phyloP scores from a whole-genome alignment of 2,113 vertebrate genomes.

The Nothocercus julius region DNA sequence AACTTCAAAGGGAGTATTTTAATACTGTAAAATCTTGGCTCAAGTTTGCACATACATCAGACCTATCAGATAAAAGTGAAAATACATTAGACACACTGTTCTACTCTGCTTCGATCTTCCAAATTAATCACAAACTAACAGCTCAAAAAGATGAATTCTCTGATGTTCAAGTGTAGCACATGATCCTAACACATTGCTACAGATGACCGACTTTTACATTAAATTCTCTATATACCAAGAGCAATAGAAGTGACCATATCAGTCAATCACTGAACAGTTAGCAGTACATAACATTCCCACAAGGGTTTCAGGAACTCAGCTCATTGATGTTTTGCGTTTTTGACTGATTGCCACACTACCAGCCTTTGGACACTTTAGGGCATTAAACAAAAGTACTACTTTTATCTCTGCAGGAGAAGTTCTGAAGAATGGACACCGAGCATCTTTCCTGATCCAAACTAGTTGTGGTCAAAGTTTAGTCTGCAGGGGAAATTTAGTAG shows the following conservation, averaged over 20 bases:
- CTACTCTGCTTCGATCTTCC: background rate
- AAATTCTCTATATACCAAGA: background rate
- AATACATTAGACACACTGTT: background rate
- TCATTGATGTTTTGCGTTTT: background rate
- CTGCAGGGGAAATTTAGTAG: background rate
- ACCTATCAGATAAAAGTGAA: background rate
- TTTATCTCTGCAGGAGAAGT: background rate
- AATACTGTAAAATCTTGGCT: background rate
- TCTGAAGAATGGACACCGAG: background rate
- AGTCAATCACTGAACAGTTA: background rate
- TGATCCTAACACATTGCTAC: background rate
- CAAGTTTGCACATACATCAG: background rate
- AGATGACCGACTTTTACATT: background rate
- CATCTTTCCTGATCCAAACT: background rate
- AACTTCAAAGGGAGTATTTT: slow-evolving; percentile 33
- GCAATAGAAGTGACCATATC: background rate
- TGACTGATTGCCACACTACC: fast-evolving
- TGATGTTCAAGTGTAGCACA: background rate
- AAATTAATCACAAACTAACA: background rate
- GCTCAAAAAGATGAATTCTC: background rate
- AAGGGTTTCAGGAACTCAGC: background rate
- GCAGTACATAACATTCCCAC: background rate
- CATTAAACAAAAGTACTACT: background rate
- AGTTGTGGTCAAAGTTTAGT: background rate
- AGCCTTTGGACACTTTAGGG: background rate